A percentile compares a stretch with the other conserved stretches of the same genome.
These are phyloP conservation scores for Stegana nigrithorax DNA, from an alignment of 2,888 invertebrate genomes.

Conservation along the genomic window DNA sequence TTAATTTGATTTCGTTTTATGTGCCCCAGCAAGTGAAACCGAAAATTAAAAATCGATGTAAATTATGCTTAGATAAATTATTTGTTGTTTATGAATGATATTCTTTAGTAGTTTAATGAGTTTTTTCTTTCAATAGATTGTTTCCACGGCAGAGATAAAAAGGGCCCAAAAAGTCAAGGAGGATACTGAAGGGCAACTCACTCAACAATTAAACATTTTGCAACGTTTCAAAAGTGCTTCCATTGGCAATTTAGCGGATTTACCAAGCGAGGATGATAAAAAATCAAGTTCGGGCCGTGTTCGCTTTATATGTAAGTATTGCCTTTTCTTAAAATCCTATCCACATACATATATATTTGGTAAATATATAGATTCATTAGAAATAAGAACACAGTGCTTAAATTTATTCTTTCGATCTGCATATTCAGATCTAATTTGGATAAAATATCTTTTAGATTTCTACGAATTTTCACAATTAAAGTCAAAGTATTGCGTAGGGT, in stretches of 20 bases:
- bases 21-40: too few species aligned
- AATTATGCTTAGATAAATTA: too few species aligned
- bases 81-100: slow-evolving; percentile 6
- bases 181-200: slow-evolving; percentile 51
- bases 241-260: slow-evolving; percentile 60
- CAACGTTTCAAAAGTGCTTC: slow-evolving; percentile 65
- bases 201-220: slow-evolving; percentile 47
- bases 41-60: too few species aligned
- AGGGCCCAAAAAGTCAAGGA: slow-evolving; percentile 62
- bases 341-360: too few species aligned
- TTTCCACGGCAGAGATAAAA: slow-evolving; percentile 64
- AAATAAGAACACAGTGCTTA: too few species aligned
- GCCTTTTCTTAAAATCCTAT: neutral
- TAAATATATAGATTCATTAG: too few species aligned
- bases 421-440: too few species aligned
- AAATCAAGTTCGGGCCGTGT: slow-evolving; percentile 64
- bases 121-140: slow-evolving; percentile 52
- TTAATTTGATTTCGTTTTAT: too few species aligned
- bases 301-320: slow-evolving; percentile 60
- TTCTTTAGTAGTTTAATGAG: slow-evolving; percentile 20
- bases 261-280: slow-evolving; percentile 64
- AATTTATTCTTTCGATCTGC: too few species aligned
- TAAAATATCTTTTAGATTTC: too few species aligned
- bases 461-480: too few species aligned
- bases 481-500: too few species aligned